Percentiles rank a stretch among this genome's conserved stretches.
These are phyloP conservation scores for Eleginops maclovinus DNA, from an alignment of 2,113 vertebrate species.

Conservation along the genomic window DNA sequence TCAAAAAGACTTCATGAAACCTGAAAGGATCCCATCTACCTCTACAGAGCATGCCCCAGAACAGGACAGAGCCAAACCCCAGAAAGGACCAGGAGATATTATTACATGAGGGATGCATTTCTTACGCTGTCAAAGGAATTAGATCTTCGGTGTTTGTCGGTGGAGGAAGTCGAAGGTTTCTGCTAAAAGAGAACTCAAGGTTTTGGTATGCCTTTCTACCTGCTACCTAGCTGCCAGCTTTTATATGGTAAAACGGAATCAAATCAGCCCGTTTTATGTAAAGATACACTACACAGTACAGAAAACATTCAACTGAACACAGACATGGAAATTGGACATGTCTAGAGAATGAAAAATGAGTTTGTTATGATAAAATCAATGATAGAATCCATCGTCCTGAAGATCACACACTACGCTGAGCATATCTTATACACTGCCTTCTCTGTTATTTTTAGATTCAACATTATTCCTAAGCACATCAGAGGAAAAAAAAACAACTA, in stretches of 20 bases:
- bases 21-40: conserved; percentile 50
- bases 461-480: neutral
- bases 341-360: neutral
- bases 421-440: neutral
- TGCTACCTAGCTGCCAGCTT: neutral
- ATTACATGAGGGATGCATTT: conserved; percentile 43
- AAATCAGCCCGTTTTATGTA: conserved; percentile 1
- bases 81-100: conserved; percentile 52
- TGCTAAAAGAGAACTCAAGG: conserved; percentile 81
- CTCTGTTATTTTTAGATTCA: neutral
- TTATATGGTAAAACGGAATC: neutral
- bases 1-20: conserved; percentile 36
- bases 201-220: conserved; percentile 41
- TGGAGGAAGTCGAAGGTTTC: conserved; percentile 61
- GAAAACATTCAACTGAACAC: neutral
- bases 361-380: neutral
- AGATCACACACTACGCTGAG: neutral
- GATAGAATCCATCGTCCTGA: neutral
- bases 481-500: neutral
- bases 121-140: conserved; percentile 83
- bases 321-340: neutral
- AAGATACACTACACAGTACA: neutral
- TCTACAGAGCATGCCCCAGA: conserved; percentile 44
- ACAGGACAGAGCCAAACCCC: conserved; percentile 61
- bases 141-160: conserved; percentile 71